Evolutionary conservation across 2,113 vertebrate genomes (phyloP), one percentile per base, ranked within the genome.

Genomic region (Rhinopomastus cyanomelas): DNA sequence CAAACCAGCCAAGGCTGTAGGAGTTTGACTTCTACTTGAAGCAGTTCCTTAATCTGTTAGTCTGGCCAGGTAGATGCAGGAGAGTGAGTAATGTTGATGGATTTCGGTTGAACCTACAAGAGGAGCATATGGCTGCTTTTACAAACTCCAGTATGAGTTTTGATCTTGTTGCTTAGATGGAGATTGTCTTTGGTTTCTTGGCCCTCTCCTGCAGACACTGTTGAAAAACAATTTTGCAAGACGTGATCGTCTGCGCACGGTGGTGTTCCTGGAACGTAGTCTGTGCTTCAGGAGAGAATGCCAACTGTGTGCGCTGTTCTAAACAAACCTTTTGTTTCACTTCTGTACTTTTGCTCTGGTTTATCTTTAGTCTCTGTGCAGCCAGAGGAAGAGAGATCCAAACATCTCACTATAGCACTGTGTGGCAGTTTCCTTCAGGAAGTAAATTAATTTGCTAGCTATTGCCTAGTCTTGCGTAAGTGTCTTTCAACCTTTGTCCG

Each of bases 351-450:
- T 76, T 67, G 27, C 52, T 77, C 80, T 73, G 12, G 48, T 80
- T 80, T 81, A 32, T 64, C 14, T 81, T 18, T 71, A 30, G 61
- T 16, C 16, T 75, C 53, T 59, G 0, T 55, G 48, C 67, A 89
- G 52, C 48, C 10, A 46, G 60, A 44, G 29, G 29, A n/a, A 49
- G 19, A 85, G 48, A 81, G 48, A 42, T 6, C 17, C 16, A 59
- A 44, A 46, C 10, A 8, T 27, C 32, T 86, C 0, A 0, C 19
- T 51, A 6, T 8, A 13, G 3, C 0, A 0, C 27, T 30, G 19
- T 39, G 34, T 20, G 48, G 53, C 1, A 23, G 8, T 74, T 87
- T 82, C 65, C 76, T 64, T 81, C 52, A 48, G 69, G 73, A 80
- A 67, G 61, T 37, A n/a, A 66, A 25, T 42, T 7, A 36, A 0